Conservation (phyloP, 2,797 vertebrate genomes). For the Sebastes itinus region DNA sequence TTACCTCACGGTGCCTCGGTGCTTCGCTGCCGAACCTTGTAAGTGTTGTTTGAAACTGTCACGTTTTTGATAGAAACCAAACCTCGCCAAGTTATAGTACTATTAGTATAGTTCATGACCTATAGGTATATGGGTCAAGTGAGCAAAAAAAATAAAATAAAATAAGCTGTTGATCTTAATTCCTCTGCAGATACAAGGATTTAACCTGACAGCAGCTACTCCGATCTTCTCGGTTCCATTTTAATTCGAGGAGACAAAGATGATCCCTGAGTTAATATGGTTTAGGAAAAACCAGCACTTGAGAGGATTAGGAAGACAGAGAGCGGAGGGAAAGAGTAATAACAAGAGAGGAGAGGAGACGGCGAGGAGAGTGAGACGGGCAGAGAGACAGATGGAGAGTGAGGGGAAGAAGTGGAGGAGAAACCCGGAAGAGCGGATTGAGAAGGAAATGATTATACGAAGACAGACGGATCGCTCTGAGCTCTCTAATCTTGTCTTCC, state of each 20-base stretch:
- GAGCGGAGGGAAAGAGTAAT: constrained; percentile 34
- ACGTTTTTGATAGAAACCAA: neutral
- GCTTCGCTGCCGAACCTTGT: neutral
- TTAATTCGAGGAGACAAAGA: constrained; percentile 69
- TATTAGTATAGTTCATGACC: neutral
- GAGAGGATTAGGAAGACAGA: constrained; percentile 65
- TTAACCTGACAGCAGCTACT: constrained; percentile 43
- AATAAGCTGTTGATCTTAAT: constrained; percentile 21
- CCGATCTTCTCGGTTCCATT: constrained; percentile 50
- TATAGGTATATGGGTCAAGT: neutral
- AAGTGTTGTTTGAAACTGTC: neutral
- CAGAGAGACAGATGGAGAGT: neutral
- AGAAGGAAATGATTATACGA: constrained; percentile 21
- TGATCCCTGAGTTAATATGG: constrained; percentile 73
- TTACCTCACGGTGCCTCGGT: neutral
- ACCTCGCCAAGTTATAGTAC: neutral
- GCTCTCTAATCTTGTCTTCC: constrained; percentile 62
- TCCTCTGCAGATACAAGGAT: constrained; percentile 32
- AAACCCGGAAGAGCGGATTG: constrained; percentile 2
- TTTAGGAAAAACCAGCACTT: constrained; percentile 63
- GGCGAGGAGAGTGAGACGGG: neutral
- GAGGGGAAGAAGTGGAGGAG: constrained; percentile 1
- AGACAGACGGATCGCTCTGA: constrained; percentile 33
- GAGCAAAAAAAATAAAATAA: neutral
- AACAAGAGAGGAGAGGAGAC: constrained; percentile 10